phyloP scores from a whole-genome alignment of 2,113 vertebrate species.

The Phalacrocorax pelagicus region DNA sequence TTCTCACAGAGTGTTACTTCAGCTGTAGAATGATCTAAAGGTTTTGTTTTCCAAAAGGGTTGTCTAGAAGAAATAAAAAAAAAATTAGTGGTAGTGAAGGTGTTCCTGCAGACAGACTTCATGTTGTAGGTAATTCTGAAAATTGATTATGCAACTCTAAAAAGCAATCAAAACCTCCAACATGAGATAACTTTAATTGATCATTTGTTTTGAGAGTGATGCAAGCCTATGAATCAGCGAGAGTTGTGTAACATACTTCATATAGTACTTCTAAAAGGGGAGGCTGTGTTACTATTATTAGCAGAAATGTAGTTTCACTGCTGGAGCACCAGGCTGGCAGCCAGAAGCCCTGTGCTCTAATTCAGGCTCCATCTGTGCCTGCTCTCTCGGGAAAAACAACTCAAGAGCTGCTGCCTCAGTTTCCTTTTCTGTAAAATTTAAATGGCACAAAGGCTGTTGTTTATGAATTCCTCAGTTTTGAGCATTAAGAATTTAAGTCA shows the following conservation, averaged over 20 bases:
- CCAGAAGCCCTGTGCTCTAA: not conserved
- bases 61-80: not conserved
- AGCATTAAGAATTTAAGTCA: not conserved
- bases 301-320: not conserved
- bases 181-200: slow-evolving; percentile 10
- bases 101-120: not conserved
- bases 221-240: slow-evolving; percentile 10
- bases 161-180: not conserved
- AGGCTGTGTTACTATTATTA: slow-evolving; percentile 33
- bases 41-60: not conserved
- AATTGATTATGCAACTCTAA: not conserved
- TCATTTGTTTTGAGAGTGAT: slow-evolving; percentile 44
- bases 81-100: not conserved
- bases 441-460: not conserved
- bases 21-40: not conserved
- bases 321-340: not conserved
- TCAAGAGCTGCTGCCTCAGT: not conserved
- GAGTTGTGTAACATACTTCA: slow-evolving; percentile 14
- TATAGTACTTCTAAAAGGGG: slow-evolving; percentile 36
- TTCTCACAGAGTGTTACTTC: not conserved
- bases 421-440: slow-evolving; percentile 9
- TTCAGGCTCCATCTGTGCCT: not conserved
- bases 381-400: not conserved
- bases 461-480: not conserved
- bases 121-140: not conserved